These are phyloP conservation scores for Sisor rabdophorus DNA, from an alignment of 2,113 vertebrate genomes.

Conservation along the genomic window DNA sequence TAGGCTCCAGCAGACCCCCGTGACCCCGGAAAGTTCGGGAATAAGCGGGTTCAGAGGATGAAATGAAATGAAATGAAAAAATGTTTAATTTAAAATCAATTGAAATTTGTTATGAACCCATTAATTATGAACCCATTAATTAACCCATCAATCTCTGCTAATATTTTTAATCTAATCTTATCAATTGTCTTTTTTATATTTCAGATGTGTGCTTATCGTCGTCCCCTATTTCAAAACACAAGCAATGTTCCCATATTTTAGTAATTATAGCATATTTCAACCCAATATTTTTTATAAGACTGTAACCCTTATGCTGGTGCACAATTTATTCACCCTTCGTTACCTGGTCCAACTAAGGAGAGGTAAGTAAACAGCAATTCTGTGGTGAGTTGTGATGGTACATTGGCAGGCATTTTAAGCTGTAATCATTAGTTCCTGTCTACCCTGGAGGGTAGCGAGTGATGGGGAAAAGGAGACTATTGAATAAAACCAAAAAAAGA, in stretches of 20 bases:
- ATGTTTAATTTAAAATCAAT: too few species aligned
- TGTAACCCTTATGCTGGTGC: conserved; percentile 11
- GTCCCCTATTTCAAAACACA: too few species aligned
- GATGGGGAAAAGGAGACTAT: not conserved
- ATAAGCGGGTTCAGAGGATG: too few species aligned
- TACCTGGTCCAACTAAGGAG: not conserved
- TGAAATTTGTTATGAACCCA: too few species aligned
- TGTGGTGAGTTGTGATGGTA: conserved; percentile 20
- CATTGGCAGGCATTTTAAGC: conserved; percentile 7
- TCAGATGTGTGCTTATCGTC: too few species aligned
- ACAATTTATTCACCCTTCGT: not conserved
- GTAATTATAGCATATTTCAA: not conserved
- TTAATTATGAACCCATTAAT: too few species aligned
- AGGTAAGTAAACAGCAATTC: not conserved
- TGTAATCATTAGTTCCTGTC: conserved; percentile 16
- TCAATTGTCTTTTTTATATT: too few species aligned
- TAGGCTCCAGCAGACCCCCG: too few species aligned
- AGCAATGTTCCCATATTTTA: not conserved
- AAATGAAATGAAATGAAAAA: too few species aligned
- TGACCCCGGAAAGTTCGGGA: too few species aligned
- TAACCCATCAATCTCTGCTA: too few species aligned
- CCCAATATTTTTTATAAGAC: not conserved
- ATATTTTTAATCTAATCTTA: too few species aligned
- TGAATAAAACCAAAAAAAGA: conserved; percentile 4
- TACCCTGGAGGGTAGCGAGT: not conserved